phyloP scores from a whole-genome alignment of 2,797 vertebrate genomes.

The Pipistrellus pipistrellus region DNA sequence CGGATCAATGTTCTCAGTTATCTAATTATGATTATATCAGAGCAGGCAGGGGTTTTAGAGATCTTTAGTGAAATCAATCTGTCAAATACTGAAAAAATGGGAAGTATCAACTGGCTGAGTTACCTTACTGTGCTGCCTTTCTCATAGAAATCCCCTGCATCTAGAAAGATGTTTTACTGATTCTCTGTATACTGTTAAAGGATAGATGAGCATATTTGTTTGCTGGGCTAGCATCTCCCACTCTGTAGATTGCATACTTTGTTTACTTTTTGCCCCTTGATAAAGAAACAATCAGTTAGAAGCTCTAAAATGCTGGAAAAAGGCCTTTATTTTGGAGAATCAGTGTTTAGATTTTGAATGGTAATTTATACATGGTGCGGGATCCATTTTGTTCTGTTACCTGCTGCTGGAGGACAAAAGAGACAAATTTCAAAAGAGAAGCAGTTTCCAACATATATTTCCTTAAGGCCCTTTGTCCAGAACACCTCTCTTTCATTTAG shows the following conservation, averaged over 20 bases:
- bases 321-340: conserved; percentile 12
- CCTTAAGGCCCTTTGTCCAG: not conserved
- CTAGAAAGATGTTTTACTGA: not conserved
- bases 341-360: conserved; percentile 23
- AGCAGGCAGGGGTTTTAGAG: not conserved
- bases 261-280: not conserved
- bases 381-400: conserved; percentile 15
- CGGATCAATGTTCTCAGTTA: not conserved
- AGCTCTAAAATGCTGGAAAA: not conserved
- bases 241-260: not conserved
- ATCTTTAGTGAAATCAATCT: conserved; percentile 32
- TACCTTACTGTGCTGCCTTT: not conserved
- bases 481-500: not conserved
- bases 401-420: not conserved
- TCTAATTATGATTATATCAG: not conserved
- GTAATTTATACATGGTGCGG: not conserved
- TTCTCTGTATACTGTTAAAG: not conserved
- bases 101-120: not conserved
- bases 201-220: not conserved
- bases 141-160: not conserved
- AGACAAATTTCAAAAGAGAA: conserved; percentile 30
- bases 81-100: not conserved
- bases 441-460: conserved; percentile 45
- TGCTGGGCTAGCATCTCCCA: not conserved
- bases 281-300: not conserved